These are phyloP conservation scores for Onthophagus sagittarius DNA, from an alignment of 2,888 invertebrate species.

Conservation along the genomic window DNA sequence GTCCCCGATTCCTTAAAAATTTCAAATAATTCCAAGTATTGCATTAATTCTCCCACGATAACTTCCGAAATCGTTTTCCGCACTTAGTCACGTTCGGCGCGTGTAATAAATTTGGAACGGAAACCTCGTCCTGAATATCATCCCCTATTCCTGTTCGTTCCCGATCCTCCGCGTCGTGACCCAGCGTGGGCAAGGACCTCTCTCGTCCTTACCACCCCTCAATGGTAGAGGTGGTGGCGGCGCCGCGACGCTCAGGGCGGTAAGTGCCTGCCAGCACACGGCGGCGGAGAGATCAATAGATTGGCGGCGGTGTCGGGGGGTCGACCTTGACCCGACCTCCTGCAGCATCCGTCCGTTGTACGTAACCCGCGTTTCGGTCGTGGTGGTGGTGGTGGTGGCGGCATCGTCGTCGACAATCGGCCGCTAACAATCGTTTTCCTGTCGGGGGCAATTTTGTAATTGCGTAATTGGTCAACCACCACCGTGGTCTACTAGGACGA, in stretches of 20 bases:
- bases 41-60: not conserved
- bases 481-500: not conserved
- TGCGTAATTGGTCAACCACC: not conserved
- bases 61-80: not conserved
- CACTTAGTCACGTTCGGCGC: not conserved
- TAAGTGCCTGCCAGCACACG: not conserved
- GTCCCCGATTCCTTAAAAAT: not conserved
- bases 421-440: not conserved
- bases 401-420: not conserved
- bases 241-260: conserved; percentile 31
- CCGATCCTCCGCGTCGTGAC: not conserved
- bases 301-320: conserved; percentile 34
- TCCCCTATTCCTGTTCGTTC: not conserved
- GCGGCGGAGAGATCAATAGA: conserved; percentile 40
- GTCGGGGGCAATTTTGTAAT: not conserved
- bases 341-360: conserved; percentile 34
- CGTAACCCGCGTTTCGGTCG: not conserved
- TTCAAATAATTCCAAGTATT: not conserved
- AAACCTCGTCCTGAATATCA: not conserved
- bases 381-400: not conserved
- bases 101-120: not conserved
- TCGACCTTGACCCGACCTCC: conserved; percentile 45
- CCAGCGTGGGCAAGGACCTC: not conserved
- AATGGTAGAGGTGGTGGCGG: not conserved
- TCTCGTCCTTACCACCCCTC: not conserved